phyloP scores from a whole-genome alignment of 2,113 vertebrate genomes.

The Arvicanthis niloticus region DNA sequence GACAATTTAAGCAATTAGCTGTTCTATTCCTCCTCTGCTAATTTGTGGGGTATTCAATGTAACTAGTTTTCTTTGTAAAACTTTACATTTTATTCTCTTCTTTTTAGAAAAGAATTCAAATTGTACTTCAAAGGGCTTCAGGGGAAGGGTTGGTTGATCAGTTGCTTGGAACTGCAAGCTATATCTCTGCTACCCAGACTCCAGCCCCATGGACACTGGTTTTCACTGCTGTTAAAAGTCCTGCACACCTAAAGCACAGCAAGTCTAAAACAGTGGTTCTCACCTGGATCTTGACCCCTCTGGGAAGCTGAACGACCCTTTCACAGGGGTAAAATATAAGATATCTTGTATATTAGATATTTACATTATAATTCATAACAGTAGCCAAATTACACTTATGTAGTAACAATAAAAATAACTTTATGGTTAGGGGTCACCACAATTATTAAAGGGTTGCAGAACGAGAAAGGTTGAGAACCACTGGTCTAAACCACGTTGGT shows the following conservation, averaged over 20 bases:
- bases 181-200: not conserved
- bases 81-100: conserved; percentile 47
- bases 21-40: conserved; percentile 58
- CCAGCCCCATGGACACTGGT: not conserved
- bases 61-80: conserved; percentile 49
- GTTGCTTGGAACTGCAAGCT: not conserved
- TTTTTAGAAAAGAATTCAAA: conserved; percentile 62
- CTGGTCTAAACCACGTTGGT: not conserved
- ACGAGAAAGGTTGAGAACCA: not conserved
- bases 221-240: not conserved
- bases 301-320: not conserved
- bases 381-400: not conserved
- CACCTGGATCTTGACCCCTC: not conserved
- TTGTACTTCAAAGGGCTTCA: conserved; percentile 47
- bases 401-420: not conserved
- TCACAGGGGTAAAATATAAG: not conserved
- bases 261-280: not conserved
- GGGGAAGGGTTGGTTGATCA: conserved; percentile 14
- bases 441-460: not conserved
- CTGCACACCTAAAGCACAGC: not conserved
- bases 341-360: not conserved
- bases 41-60: conserved; percentile 48
- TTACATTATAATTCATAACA: not conserved
- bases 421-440: not conserved
- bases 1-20: conserved; percentile 62